Conservation (phyloP, 2,797 vertebrate genomes). For the Sylvia borin region DNA sequence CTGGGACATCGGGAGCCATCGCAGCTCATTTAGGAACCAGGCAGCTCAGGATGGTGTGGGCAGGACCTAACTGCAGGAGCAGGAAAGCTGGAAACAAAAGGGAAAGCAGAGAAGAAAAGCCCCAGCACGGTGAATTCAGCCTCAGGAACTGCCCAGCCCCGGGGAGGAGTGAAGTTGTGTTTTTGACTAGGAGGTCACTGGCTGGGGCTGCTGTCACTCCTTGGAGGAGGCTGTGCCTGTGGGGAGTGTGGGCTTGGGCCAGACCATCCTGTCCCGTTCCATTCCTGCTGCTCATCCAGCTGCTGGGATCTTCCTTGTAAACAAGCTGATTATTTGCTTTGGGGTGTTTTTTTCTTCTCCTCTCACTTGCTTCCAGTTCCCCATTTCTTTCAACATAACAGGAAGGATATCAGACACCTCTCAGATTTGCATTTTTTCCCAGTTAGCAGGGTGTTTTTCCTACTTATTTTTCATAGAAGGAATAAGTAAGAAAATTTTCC, state of each 20-base stretch:
- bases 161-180: background rate
- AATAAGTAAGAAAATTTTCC: constrained; percentile 28
- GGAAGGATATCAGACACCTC: constrained; percentile 61
- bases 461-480: constrained; percentile 59
- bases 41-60: background rate
- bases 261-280: background rate
- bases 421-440: constrained; percentile 50
- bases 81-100: background rate
- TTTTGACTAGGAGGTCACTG: background rate
- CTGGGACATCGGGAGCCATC: background rate
- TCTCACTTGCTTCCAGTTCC: constrained; percentile 1
- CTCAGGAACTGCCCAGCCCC: background rate
- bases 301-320: constrained; percentile 42
- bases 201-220: constrained; percentile 1
- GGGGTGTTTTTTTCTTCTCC: background rate
- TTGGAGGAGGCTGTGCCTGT: background rate
- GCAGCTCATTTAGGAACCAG: background rate
- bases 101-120: background rate
- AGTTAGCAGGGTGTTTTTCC: constrained; percentile 46
- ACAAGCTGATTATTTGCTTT: constrained; percentile 59
- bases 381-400: constrained; percentile 54
- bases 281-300: constrained; percentile 51
- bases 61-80: background rate
- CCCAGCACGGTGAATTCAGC: background rate
- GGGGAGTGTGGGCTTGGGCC: background rate